A percentile compares a stretch with the other conserved stretches of the same genome.
Evolutionary conservation across 2,888 invertebrate genomes (phyloP).

Genomic region (Drosophila neoperkinsi): DNA sequence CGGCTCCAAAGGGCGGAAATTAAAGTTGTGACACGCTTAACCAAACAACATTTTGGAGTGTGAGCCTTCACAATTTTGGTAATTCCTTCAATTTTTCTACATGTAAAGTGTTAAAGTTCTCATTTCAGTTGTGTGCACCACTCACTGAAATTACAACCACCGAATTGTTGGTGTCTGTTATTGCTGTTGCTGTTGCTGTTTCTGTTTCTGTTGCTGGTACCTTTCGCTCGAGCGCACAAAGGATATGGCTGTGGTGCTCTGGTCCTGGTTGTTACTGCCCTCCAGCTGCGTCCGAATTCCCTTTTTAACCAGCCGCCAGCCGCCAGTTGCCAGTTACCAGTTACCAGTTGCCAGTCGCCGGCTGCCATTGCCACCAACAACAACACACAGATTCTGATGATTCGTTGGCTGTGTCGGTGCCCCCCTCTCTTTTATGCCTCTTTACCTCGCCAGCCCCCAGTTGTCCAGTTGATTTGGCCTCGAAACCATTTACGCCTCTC

Average conservation of each 20-base stretch:
- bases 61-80: conserved; percentile 48
- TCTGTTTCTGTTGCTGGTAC: conserved; percentile 48
- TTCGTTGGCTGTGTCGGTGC: conserved; percentile 44
- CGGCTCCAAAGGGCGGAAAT: conserved; percentile 66
- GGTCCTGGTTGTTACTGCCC: conserved; percentile 55
- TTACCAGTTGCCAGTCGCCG: conserved; percentile 25
- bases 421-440: neutral
- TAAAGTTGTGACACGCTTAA: conserved; percentile 78
- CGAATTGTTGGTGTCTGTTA: conserved; percentile 40
- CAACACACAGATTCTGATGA: conserved; percentile 49
- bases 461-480: conserved; percentile 64
- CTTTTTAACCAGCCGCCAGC: conserved; percentile 57
- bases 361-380: conserved; percentile 33
- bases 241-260: conserved; percentile 51
- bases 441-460: conserved; percentile 11
- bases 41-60: conserved; percentile 47
- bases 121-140: conserved; percentile 38
- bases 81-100: conserved; percentile 46
- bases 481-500: conserved; percentile 74
- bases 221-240: conserved; percentile 70
- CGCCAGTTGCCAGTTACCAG: conserved; percentile 26
- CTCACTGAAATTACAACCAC: conserved; percentile 74
- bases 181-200: conserved; percentile 37
- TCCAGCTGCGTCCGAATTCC: conserved; percentile 67
- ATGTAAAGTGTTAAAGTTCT: conserved; percentile 61